Evolutionary conservation across 2,888 invertebrate genomes (phyloP), one percentile per base, ranked within the genome.

Genomic region (Drosophila austrosaltans): DNA sequence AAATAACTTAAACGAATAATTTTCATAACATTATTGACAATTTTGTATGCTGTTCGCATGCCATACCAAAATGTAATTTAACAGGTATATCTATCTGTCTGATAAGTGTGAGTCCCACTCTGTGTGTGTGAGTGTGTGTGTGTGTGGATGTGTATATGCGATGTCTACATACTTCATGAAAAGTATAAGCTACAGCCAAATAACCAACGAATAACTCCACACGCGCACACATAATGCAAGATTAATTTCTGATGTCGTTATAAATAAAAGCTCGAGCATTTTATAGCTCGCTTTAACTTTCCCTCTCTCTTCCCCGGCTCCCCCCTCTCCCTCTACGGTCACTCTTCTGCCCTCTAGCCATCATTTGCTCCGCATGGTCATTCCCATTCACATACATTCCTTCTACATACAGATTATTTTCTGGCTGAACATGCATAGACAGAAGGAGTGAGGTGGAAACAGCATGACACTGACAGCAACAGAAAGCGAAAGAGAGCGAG

Each of bases 211-310:
- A 72, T 60, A 66, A 66, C 68, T 72, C 62, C 62, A 69, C 82
- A 70, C 72, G 71, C 74, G 73, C 76, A 25, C 75, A 87, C 85
- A 87, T 85, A 79, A 87, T 87, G 76, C 82, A 81, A 85, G 87
- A 85, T 85, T 85, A 87, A 85, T 85, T 84, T 84, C 72, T 81
- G 82, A 87, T 79, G 85, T 84, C 82, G 82, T 81, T 81, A 89
- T 87, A 85, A 87, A 89, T 81, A 85, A 89, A 78, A 81, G 85
- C 78, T 66, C 61, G 68, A 76, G 75, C 78, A 83, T 83, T 88
- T 88, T 78, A 80, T 78, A 83, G 69, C 83, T 66, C 67, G 75
- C 59, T 67, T 69, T 63, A 73, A 71, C 63, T 66, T 73, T 59
- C 42, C 53, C 60, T 63, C 58, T 63, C 65, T 64, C 57, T 56